phyloP scores from a whole-genome alignment of 2,797 vertebrate species.

The Acrossocheilus wenchowensis region DNA sequence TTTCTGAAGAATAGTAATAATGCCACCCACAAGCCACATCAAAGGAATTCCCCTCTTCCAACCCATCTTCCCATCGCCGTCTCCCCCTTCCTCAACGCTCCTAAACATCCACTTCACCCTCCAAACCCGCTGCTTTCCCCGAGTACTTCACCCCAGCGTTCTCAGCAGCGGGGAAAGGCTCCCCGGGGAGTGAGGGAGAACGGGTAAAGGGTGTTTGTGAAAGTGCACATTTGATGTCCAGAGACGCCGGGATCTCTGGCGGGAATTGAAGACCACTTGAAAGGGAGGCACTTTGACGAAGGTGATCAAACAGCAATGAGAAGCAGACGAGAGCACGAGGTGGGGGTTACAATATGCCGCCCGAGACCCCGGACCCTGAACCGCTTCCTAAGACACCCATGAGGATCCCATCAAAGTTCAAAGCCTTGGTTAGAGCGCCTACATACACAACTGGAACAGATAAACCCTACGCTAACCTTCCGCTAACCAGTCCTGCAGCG shows the following conservation, averaged over 20 bases:
- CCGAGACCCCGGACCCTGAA: constrained; percentile 24
- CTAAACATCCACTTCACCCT: constrained; percentile 30
- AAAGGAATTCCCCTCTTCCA: constrained; percentile 58
- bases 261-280: constrained; percentile 61
- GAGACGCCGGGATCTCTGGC: constrained; percentile 49
- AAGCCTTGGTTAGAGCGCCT: constrained; percentile 28
- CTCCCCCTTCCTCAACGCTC: constrained; percentile 41
- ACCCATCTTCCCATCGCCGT: neutral
- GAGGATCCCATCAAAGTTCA: constrained; percentile 55
- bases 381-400: constrained; percentile 36
- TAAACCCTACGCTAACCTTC: neutral
- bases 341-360: constrained; percentile 4
- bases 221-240: constrained; percentile 58
- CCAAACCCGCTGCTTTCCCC: constrained; percentile 28
- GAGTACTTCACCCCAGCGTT: constrained; percentile 38
- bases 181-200: constrained; percentile 16
- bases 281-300: constrained; percentile 56
- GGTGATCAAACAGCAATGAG: constrained; percentile 60
- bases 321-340: constrained; percentile 54
- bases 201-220: constrained; percentile 31
- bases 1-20: constrained; percentile 63
- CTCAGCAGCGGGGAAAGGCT: constrained; percentile 30
- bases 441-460: constrained; percentile 1
- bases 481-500: neutral
- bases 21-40: constrained; percentile 60